Percentiles rank a stretch among this genome's conserved stretches.
These are phyloP conservation scores for Alfaro cultratus DNA, from an alignment of 2,797 vertebrate species.

Conservation along the genomic window DNA sequence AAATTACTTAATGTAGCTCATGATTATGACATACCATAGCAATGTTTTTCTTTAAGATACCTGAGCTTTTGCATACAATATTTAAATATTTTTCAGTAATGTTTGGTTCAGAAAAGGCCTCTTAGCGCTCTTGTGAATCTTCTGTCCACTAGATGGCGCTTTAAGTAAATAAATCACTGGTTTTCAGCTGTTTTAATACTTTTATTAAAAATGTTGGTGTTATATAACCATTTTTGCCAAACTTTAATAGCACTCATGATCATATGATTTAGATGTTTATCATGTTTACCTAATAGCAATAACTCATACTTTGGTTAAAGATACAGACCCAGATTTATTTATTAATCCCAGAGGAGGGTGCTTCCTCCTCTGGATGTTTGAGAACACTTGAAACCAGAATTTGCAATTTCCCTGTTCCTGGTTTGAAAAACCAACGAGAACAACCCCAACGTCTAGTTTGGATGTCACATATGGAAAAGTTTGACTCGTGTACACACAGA, in stretches of 20 bases:
- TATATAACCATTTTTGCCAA: not conserved
- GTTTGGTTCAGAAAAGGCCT: not conserved
- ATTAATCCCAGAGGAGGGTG: not conserved
- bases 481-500: not conserved
- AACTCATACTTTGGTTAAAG: not conserved
- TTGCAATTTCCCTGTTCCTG: not conserved
- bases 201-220: not conserved
- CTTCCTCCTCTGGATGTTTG: not conserved
- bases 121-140: not conserved
- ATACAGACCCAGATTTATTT: not conserved
- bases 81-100: not conserved
- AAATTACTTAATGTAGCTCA: not conserved
- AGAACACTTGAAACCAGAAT: not conserved
- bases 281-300: not conserved
- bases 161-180: not conserved
- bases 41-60: not conserved
- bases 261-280: not conserved
- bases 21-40: not conserved
- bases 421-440: not conserved
- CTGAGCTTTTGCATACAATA: not conserved
- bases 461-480: not conserved
- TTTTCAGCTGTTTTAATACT: not conserved
- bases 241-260: not conserved
- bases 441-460: not conserved
- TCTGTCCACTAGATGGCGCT: conserved; percentile 4